phyloP scores from a whole-genome alignment of 2,797 vertebrate species.

The Sebastes taczanowskii region DNA sequence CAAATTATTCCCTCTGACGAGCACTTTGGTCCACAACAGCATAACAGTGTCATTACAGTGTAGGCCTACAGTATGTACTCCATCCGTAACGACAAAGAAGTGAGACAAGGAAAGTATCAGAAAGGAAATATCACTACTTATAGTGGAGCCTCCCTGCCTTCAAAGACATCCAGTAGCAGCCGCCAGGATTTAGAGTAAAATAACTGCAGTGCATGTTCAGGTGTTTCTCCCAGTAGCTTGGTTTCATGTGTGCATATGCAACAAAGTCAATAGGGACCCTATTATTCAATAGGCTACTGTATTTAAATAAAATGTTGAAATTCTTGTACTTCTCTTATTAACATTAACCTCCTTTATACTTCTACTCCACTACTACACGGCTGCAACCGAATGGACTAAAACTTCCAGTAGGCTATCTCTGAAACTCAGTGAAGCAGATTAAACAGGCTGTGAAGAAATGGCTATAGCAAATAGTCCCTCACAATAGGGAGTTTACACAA shows the following conservation, averaged over 20 bases:
- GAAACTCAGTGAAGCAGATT: background rate
- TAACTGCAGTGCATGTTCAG: background rate
- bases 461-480: background rate
- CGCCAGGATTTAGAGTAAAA: background rate
- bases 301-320: background rate
- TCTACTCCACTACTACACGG: background rate
- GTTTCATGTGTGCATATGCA: background rate
- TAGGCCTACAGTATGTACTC: background rate
- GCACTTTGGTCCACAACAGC: background rate
- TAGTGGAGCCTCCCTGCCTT: background rate
- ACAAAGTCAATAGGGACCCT: background rate
- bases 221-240: background rate
- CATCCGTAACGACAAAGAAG: background rate
- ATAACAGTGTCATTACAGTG: background rate
- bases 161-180: background rate
- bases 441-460: background rate
- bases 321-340: background rate
- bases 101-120: background rate
- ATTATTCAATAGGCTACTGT: background rate
- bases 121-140: background rate
- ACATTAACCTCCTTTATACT: background rate
- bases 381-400: background rate
- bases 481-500: background rate
- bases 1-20: background rate
- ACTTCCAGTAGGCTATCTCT: background rate